Evolutionary conservation across 2,113 vertebrate species (phyloP).

Genomic region (Daboia siamensis): DNA sequence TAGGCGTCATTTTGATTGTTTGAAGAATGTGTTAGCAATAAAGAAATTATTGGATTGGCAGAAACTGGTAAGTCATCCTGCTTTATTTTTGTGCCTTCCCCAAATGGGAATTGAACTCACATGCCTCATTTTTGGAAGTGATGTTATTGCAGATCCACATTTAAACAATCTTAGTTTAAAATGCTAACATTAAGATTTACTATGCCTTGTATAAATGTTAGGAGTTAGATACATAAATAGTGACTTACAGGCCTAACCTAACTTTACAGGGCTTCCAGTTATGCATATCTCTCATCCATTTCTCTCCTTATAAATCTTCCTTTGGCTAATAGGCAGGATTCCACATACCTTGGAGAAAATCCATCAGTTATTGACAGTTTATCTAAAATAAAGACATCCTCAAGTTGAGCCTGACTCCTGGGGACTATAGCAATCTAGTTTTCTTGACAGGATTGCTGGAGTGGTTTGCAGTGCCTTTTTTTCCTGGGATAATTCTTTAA

Average conservation of each 20-base stretch:
- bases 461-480: background rate
- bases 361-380: background rate
- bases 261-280: background rate
- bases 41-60: background rate
- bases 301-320: background rate
- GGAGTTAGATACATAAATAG: background rate
- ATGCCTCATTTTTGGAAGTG: background rate
- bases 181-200: background rate
- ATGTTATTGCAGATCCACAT: background rate
- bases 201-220: background rate
- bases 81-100: background rate
- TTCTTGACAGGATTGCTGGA: background rate
- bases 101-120: background rate
- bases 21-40: background rate
- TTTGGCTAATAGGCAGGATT: background rate
- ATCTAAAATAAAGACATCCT: background rate
- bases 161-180: background rate
- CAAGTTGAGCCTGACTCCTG: background rate
- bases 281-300: background rate
- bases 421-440: background rate
- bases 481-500: background rate
- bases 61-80: background rate
- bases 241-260: background rate
- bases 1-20: background rate
- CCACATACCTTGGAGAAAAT: background rate